Conservation (phyloP, 2,113 vertebrate genomes). For the Arenaria interpres region DNA sequence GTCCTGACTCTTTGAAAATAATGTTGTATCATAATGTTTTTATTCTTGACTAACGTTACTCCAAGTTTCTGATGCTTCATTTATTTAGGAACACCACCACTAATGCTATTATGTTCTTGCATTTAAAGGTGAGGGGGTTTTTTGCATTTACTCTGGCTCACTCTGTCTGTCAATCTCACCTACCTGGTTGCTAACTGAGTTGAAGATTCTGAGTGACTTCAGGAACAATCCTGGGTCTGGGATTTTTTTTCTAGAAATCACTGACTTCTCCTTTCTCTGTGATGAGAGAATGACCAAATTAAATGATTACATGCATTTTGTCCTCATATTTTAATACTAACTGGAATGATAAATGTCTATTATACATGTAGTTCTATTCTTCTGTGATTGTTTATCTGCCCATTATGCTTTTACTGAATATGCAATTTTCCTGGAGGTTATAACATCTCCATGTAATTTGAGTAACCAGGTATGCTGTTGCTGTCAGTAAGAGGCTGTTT, state of each 20-base stretch:
- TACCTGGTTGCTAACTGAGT: neutral
- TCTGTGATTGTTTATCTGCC: neutral
- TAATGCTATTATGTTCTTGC: neutral
- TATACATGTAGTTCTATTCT: neutral
- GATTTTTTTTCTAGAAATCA: neutral
- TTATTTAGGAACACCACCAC: neutral
- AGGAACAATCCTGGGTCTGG: neutral
- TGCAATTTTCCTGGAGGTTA: neutral
- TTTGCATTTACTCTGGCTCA: neutral
- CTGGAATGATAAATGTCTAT: neutral
- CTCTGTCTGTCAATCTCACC: neutral
- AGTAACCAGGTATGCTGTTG: neutral
- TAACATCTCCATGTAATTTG: neutral
- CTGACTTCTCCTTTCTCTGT: neutral
- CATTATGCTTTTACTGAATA: neutral
- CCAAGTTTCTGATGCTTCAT: neutral
- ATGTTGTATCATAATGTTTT: neutral
- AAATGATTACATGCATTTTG: neutral
- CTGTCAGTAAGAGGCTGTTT: neutral
- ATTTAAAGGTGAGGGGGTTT: neutral
- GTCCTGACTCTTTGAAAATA: neutral
- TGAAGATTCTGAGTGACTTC: neutral
- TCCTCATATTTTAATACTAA: neutral
- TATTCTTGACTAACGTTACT: neutral
- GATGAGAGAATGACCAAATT: neutral